Percentiles rank a stretch among this genome's conserved stretches.
Conservation (phyloP, 2,888 invertebrate species). For the Tanaodytes sp. region DNA sequence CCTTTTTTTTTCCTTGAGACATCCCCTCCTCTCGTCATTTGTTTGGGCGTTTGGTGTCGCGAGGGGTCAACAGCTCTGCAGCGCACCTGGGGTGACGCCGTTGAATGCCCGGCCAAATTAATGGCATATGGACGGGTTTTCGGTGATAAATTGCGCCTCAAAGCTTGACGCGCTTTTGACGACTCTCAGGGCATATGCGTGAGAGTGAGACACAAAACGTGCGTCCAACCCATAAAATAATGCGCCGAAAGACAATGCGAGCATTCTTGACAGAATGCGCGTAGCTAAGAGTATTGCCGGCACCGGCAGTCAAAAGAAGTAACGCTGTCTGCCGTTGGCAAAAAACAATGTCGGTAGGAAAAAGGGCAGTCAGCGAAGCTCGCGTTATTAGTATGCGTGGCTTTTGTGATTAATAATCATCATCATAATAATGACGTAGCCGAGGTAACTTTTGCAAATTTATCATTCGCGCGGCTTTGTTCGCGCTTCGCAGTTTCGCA, state of each 20-base stretch:
- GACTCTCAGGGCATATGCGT: too few relatives aligned
- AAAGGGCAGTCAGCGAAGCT: too few relatives aligned
- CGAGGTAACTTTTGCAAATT: too few relatives aligned
- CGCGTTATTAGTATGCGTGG: neutral
- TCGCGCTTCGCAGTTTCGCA: too few relatives aligned
- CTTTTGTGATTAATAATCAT: conserved; percentile 5
- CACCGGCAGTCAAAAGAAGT: neutral
- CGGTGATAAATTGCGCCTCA: neutral
- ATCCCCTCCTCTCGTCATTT: too few relatives aligned
- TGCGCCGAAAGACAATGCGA: neutral
- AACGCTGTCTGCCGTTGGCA: neutral
- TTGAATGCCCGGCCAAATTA: neutral
- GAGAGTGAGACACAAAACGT: neutral
- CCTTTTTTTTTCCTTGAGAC: too few relatives aligned
- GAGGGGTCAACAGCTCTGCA: neutral
- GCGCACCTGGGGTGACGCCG: conserved; percentile 4
- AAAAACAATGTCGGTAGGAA: neutral
- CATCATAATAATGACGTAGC: too few relatives aligned
- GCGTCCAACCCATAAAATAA: neutral
- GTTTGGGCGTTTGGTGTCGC: too few relatives aligned
- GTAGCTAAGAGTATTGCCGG: neutral
- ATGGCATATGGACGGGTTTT: conserved; percentile 3
- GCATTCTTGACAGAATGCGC: neutral
- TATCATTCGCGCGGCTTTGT: too few relatives aligned
- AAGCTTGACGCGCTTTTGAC: neutral